A percentile compares a stretch with the other conserved stretches of the same genome.
Conservation (phyloP, 2,888 invertebrate genomes). For the Hoplodrina blanda region DNA sequence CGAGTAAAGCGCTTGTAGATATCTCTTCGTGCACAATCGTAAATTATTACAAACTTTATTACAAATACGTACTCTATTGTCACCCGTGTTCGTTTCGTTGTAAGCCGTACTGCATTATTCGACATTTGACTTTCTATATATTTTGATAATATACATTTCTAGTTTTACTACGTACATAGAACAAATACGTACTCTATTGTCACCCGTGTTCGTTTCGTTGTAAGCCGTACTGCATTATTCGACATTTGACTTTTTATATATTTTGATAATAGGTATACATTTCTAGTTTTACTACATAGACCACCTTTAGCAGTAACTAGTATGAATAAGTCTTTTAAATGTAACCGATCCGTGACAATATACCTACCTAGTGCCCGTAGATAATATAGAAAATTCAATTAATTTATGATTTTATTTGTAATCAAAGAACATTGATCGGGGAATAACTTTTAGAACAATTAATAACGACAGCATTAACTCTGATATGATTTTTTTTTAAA, state of each 20-base stretch:
- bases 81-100: slow-evolving; percentile 45
- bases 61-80: slow-evolving; percentile 60
- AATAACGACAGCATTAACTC: slow-evolving; percentile 50
- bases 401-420: slow-evolving; percentile 61
- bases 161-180: too few relatives aligned
- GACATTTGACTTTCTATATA: slow-evolving; percentile 46
- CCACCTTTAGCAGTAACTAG: too few relatives aligned
- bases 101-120: slow-evolving; percentile 13
- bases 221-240: slow-evolving; percentile 13
- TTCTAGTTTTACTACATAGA: slow-evolving; percentile 22
- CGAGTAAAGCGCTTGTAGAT: slow-evolving; percentile 70
- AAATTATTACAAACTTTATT: slow-evolving; percentile 66
- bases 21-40: slow-evolving; percentile 69
- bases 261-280: slow-evolving; percentile 12
- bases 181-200: slow-evolving; percentile 60
- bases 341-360: not conserved
- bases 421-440: slow-evolving; percentile 61
- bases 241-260: slow-evolving; percentile 45
- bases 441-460: slow-evolving; percentile 62
- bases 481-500: slow-evolving; percentile 67
- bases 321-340: too few relatives aligned
- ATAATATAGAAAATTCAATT: slow-evolving; percentile 23
- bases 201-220: slow-evolving; percentile 45
- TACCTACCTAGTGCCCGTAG: slow-evolving; percentile 1
- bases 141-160: slow-evolving; percentile 16